A percentile compares a stretch with the other conserved stretches of the same genome.
These are phyloP conservation scores for Meriones psammophilus DNA, from an alignment of 2,797 vertebrate species.

Conservation along the genomic window DNA sequence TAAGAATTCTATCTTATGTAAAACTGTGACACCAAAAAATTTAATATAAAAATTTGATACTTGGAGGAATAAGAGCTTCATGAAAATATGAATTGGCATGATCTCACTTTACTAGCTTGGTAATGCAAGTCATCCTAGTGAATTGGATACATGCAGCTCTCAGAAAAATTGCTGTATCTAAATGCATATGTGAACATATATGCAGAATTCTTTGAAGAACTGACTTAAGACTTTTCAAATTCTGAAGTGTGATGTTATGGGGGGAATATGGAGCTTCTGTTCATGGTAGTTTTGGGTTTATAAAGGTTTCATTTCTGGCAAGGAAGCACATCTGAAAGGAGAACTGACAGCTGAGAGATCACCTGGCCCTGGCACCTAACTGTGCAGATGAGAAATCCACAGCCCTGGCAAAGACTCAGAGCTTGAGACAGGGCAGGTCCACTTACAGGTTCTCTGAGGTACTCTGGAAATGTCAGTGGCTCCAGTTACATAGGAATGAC, in stretches of 20 bases:
- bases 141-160: slow-evolving; percentile 60
- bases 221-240: not conserved
- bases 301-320: slow-evolving; percentile 33
- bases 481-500: not conserved
- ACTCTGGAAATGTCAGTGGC: not conserved
- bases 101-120: slow-evolving; percentile 69
- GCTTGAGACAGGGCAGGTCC: not conserved
- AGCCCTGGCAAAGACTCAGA: not conserved
- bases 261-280: not conserved
- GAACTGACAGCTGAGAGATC: not conserved
- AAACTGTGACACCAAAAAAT: not conserved
- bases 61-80: slow-evolving; percentile 21
- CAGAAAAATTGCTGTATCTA: slow-evolving; percentile 38
- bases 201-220: not conserved
- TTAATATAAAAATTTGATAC: slow-evolving; percentile 28
- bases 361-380: not conserved
- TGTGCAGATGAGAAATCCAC: not conserved
- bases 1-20: slow-evolving; percentile 13
- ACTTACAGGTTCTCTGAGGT: not conserved
- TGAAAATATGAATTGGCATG: slow-evolving; percentile 43
- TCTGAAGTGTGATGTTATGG: not conserved
- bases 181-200: not conserved
- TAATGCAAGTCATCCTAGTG: slow-evolving; percentile 37
- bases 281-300: slow-evolving; percentile 16
- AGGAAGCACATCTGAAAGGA: not conserved